Percentiles rank a stretch among this genome's conserved stretches.
Conservation (phyloP, 1,140 invertebrate species). For the Onthophagus taurus region DNA sequence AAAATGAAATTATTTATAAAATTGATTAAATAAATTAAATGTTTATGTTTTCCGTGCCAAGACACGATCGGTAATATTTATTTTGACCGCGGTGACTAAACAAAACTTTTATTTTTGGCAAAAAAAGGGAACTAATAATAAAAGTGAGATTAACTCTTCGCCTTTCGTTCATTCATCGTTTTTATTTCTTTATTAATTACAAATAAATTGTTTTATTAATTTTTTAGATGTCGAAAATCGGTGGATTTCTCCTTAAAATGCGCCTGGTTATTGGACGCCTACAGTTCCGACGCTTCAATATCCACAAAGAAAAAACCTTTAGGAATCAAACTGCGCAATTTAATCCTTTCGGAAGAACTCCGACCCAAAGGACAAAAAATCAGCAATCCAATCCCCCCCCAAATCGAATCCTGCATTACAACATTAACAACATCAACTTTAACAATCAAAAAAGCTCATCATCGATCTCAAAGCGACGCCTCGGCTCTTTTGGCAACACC, state of each 20-base stretch:
- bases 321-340: constrained; percentile 76
- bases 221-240: constrained; percentile 76
- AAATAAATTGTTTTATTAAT: no score
- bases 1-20: no score
- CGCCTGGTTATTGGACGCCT: constrained; percentile 92
- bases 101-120: no score
- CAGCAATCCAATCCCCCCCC: constrained; percentile 11
- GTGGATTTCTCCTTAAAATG: constrained; percentile 93
- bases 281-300: constrained; percentile 68
- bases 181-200: no score
- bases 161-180: no score
- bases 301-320: constrained; percentile 70
- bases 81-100: no score
- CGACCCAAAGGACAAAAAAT: constrained; percentile 43
- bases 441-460: constrained; percentile 52
- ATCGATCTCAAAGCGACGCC: constrained; percentile 86
- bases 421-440: constrained; percentile 33
- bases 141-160: no score
- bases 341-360: constrained; percentile 81
- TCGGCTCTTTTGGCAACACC: constrained; percentile 40
- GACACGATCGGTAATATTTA: no score
- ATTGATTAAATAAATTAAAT: no score
- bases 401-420: constrained; percentile 16
- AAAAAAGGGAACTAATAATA: no score
- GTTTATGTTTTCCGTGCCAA: no score